Percentiles rank a stretch among this genome's conserved stretches.
phyloP scores from a whole-genome alignment of 2,888 invertebrate genomes.

The Lordiphosa andalusiaca region DNA sequence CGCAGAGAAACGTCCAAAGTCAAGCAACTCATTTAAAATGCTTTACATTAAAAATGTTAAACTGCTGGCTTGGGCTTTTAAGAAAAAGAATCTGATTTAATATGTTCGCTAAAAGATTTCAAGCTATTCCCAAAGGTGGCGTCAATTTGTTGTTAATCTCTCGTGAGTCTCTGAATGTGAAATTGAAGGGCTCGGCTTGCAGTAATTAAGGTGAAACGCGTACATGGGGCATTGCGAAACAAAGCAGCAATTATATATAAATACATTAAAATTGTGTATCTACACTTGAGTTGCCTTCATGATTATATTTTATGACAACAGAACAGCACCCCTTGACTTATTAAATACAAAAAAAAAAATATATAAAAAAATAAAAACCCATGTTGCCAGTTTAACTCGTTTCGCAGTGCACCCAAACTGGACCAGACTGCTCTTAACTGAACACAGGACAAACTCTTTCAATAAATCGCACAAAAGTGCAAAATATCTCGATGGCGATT shows the following conservation, averaged over 20 bases:
- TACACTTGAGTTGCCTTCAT: conserved; percentile 18
- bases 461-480: conserved; percentile 7
- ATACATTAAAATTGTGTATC: conserved; percentile 10
- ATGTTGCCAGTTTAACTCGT: conserved; percentile 55
- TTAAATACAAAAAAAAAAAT: conserved; percentile 16
- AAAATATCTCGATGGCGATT: not conserved
- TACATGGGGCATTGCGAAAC: not conserved
- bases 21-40: too few relatives aligned
- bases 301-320: conserved; percentile 28
- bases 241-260: conserved; percentile 5
- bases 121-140: not conserved
- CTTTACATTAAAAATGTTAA: too few relatives aligned
- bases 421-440: conserved; percentile 20
- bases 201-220: too few relatives aligned
- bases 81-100: too few relatives aligned
- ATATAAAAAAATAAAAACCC: conserved; percentile 41
- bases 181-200: conserved; percentile 5
- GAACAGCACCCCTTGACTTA: not conserved
- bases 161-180: not conserved
- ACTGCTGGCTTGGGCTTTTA: not conserved
- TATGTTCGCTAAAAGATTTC: too few relatives aligned
- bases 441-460: conserved; percentile 26
- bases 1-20: too few relatives aligned
- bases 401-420: conserved; percentile 25
- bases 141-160: not conserved